phyloP scores from a whole-genome alignment of 1,140 invertebrate species.

The Brachystomella parvula region DNA sequence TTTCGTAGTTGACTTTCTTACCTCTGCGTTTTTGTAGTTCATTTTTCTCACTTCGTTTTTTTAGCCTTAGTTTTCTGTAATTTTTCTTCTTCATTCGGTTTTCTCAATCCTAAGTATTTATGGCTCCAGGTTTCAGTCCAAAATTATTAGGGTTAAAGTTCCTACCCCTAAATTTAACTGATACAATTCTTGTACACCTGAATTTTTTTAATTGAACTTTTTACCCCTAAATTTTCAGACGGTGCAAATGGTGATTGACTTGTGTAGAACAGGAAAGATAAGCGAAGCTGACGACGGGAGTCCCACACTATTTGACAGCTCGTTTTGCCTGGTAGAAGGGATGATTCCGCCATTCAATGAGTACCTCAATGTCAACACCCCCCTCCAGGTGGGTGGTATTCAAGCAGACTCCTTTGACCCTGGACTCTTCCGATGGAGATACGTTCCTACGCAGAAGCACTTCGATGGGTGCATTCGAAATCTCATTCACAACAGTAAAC shows the following conservation, averaged over 20 bases:
- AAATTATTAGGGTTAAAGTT: too few relatives aligned
- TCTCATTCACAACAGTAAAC: conserved; percentile 86
- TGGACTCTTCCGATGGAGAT: conserved; percentile 73
- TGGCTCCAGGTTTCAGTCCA: too few relatives aligned
- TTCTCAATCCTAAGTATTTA: too few relatives aligned
- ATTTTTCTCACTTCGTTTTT: too few relatives aligned
- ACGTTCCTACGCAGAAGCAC: conserved; percentile 62
- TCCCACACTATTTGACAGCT: conserved; percentile 70
- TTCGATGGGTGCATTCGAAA: conserved; percentile 94
- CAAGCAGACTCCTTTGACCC: conserved; percentile 79
- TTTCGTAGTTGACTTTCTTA: too few relatives aligned
- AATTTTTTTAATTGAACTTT: too few relatives aligned
- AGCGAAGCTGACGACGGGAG: conserved; percentile 79
- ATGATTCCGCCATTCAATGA: conserved; percentile 89
- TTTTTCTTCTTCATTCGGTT: too few relatives aligned
- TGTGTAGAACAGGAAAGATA: conserved; percentile 76
- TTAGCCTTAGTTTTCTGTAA: too few relatives aligned
- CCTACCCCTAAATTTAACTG: too few relatives aligned
- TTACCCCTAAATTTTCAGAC: conserved; percentile 48
- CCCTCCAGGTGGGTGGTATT: conserved; percentile 84
- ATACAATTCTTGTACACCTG: too few relatives aligned
- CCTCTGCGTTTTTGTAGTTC: too few relatives aligned
- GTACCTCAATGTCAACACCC: conserved; percentile 91
- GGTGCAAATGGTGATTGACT: conserved; percentile 83
- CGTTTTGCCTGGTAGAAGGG: conserved; percentile 75